phyloP scores from a whole-genome alignment of 2,113 vertebrate species.

The Phyllostomus discolor region DNA sequence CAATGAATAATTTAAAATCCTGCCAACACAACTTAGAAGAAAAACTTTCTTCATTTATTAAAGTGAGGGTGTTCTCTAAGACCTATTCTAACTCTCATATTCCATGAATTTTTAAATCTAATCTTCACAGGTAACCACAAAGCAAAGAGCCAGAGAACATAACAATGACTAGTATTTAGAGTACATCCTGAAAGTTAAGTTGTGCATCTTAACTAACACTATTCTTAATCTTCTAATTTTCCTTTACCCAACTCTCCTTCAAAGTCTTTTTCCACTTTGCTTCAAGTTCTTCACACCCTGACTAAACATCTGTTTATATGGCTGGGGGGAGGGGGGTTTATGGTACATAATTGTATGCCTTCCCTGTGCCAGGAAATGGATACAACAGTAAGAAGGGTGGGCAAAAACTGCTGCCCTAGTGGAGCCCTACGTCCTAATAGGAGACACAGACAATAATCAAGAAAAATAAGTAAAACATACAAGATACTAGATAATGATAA shows the following conservation, averaged over 20 bases:
- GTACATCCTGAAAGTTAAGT: neutral
- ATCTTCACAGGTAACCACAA: neutral
- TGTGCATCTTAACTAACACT: neutral
- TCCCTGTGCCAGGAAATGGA: neutral
- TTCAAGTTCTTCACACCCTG: neutral
- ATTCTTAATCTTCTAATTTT: slow-evolving; percentile 1
- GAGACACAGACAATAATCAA: neutral
- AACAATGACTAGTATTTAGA: neutral
- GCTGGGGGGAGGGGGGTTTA: neutral
- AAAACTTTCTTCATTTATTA: neutral
- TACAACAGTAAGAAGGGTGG: neutral
- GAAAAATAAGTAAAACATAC: neutral
- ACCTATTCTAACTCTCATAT: neutral
- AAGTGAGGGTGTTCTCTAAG: neutral
- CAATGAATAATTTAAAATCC: slow-evolving; percentile 19
- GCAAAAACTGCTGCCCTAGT: neutral
- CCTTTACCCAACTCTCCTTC: neutral
- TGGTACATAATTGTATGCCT: neutral
- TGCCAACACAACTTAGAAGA: neutral
- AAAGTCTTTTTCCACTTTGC: neutral
- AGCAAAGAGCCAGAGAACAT: neutral
- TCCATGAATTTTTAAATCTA: neutral
- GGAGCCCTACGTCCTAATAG: neutral
- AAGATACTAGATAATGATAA: neutral
- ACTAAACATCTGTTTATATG: neutral